Conservation (phyloP, 2,888 invertebrate genomes). For the Eudasyphora cyanicolor region DNA sequence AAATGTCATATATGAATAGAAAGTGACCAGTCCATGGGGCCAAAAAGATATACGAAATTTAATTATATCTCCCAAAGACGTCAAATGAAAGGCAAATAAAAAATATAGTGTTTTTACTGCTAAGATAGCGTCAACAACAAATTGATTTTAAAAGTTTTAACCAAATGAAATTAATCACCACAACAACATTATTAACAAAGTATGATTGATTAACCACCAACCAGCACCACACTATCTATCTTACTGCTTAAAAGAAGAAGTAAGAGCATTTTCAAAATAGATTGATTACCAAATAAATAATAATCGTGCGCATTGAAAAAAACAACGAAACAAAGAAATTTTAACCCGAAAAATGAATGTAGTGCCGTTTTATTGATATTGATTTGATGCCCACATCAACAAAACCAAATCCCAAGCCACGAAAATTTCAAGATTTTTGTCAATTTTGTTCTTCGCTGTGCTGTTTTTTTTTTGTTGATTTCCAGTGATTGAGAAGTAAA, state of each 20-base stretch:
- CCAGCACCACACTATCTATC: too few relatives aligned
- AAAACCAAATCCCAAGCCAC: background rate
- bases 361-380: too few relatives aligned
- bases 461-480: too few relatives aligned
- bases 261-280: background rate
- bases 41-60: too few relatives aligned
- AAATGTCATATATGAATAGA: too few relatives aligned
- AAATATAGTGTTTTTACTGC: background rate
- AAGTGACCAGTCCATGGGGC: too few relatives aligned
- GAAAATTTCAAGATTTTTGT: constrained; percentile 7
- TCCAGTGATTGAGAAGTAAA: too few relatives aligned
- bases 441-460: too few relatives aligned
- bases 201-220: background rate
- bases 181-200: background rate
- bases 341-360: too few relatives aligned
- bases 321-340: too few relatives aligned
- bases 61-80: too few relatives aligned
- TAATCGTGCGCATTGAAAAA: background rate
- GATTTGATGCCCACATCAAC: background rate
- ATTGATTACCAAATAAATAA: constrained; percentile 1
- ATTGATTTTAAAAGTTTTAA: too few relatives aligned
- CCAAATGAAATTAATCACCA: background rate
- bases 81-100: constrained; percentile 4
- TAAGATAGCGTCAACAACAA: background rate
- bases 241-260: background rate